Conservation (phyloP, 2,888 invertebrate genomes). For the Mimas tiliae region DNA sequence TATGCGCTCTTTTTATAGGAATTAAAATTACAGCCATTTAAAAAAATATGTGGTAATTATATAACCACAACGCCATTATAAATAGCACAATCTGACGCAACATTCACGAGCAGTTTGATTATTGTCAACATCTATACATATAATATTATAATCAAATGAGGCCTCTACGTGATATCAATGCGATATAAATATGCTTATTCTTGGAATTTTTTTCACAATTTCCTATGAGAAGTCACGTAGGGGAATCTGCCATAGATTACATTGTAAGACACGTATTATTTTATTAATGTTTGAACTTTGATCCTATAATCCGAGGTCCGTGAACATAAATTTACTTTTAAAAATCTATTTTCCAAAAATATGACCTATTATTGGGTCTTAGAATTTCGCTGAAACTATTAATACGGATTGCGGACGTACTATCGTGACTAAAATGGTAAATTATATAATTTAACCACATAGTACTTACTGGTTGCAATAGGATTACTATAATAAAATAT, state of each 20-base stretch:
- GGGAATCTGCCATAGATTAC: background rate
- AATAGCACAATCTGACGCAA: constrained; percentile 27
- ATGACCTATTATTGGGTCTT: no score
- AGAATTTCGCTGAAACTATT: background rate
- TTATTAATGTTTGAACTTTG: background rate
- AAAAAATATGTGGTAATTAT: constrained; percentile 9
- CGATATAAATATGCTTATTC: constrained; percentile 13
- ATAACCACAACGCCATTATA: background rate
- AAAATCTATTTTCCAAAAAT: background rate
- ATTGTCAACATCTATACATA: constrained; percentile 17
- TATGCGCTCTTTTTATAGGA: background rate
- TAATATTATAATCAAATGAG: constrained; percentile 7
- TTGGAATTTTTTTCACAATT: constrained; percentile 1
- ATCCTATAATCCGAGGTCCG: background rate
- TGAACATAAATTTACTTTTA: background rate
- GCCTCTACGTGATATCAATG: constrained; percentile 35
- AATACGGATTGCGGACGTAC: no score
- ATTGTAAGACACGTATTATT: constrained; percentile 3
- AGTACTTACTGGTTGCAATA: background rate
- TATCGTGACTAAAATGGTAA: background rate
- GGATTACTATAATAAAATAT: background rate
- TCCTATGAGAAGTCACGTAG: constrained; percentile 27
- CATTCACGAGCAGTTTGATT: constrained; percentile 12
- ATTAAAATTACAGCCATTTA: background rate
- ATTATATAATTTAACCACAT: background rate